A percentile compares a stretch with the other conserved stretches of the same genome.
phyloP scores from a whole-genome alignment of 2,888 invertebrate species.

The Brenthis hecate region DNA sequence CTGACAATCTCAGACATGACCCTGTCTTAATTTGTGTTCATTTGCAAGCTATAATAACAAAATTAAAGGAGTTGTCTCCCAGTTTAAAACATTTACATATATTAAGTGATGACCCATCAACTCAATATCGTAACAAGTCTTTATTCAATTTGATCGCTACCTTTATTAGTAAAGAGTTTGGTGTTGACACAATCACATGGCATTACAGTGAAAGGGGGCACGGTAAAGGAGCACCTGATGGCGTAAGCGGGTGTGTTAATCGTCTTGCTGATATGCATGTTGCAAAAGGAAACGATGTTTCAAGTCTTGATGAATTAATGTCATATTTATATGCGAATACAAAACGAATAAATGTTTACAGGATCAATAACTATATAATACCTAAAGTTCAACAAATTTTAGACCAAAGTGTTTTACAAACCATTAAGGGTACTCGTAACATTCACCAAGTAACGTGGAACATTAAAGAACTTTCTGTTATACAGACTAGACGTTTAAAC shows the following conservation, averaged over 20 bases:
- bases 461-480: background rate
- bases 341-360: too few relatives aligned
- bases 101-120: slow-evolving; percentile 29
- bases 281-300: too few relatives aligned
- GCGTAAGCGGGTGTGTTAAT: too few relatives aligned
- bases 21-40: slow-evolving; percentile 5
- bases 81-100: slow-evolving; percentile 18
- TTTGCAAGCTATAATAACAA: slow-evolving; percentile 11
- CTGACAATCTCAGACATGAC: background rate
- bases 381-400: too few relatives aligned
- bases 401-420: too few relatives aligned
- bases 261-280: too few relatives aligned
- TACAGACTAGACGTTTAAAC: background rate
- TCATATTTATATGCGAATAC: too few relatives aligned
- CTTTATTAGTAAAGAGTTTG: background rate
- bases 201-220: background rate
- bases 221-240: background rate
- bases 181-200: background rate
- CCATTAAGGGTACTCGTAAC: background rate
- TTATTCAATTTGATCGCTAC: slow-evolving; percentile 32
- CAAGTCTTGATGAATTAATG: too few relatives aligned
- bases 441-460: background rate
- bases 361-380: too few relatives aligned
- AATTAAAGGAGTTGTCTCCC: slow-evolving; percentile 12
- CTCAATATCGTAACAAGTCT: slow-evolving; percentile 35